Evolutionary conservation across 2,797 vertebrate genomes (phyloP).

Genomic region (Sebastes cheni): DNA sequence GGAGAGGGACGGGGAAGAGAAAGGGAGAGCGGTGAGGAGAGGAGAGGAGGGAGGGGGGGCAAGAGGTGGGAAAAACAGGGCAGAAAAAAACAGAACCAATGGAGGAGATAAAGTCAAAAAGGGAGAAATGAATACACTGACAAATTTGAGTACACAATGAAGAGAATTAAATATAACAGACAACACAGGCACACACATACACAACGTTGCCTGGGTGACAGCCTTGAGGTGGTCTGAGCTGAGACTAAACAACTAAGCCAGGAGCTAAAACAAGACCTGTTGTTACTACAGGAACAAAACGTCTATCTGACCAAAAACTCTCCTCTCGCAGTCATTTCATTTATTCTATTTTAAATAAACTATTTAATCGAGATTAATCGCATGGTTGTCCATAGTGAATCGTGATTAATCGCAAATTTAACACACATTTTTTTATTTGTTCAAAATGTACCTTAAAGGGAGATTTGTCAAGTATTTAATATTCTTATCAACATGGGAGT

Average conservation of each 20-base stretch:
- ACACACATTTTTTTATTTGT: too few species aligned
- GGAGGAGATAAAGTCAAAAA: conserved; percentile 50
- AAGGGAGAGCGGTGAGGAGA: conserved; percentile 5
- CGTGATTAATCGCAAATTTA: too few species aligned
- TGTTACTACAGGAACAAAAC: conserved; percentile 33
- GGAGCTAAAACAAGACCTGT: conserved; percentile 63
- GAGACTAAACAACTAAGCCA: conserved; percentile 74
- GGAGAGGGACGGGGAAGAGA: conserved; percentile 16
- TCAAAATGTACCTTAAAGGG: too few species aligned
- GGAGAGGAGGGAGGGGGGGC: conserved; percentile 10
- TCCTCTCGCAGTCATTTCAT: background rate
- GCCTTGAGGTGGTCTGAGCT: conserved; percentile 71
- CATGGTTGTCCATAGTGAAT: too few species aligned
- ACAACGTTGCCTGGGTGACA: conserved; percentile 63
- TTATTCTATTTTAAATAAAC: too few species aligned
- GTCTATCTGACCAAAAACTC: background rate
- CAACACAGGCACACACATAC: conserved; percentile 16
- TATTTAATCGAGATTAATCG: too few species aligned
- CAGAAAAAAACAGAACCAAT: conserved; percentile 33
- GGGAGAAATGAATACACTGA: conserved; percentile 40
- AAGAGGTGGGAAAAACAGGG: conserved; percentile 45
- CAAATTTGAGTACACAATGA: conserved; percentile 35
- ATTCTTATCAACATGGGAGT: too few species aligned
- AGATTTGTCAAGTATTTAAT: too few species aligned
- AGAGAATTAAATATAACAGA: conserved; percentile 38